Conservation (phyloP, 1,140 invertebrate species). For the Piezodorus guildinii region DNA sequence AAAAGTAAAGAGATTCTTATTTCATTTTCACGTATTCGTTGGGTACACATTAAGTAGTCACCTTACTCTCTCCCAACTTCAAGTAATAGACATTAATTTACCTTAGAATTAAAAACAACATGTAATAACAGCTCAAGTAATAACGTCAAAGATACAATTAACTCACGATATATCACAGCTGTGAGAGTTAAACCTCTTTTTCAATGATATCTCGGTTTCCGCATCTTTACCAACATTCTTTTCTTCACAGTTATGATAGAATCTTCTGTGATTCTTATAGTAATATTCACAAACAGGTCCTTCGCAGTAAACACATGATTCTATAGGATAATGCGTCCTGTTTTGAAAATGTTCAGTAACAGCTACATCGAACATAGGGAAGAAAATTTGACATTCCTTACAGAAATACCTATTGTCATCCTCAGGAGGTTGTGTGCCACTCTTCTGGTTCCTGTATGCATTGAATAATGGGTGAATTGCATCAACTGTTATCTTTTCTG, state of each 20-base stretch:
- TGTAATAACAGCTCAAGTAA: too few species aligned
- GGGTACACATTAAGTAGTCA: too few species aligned
- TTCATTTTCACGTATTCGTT: too few species aligned
- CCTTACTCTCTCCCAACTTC: too few species aligned
- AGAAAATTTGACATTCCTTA: conserved; percentile 14
- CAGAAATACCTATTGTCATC: conserved; percentile 18
- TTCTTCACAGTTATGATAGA: conserved; percentile 20
- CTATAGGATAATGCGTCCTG: conserved; percentile 15
- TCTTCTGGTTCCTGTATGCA: conserved; percentile 1
- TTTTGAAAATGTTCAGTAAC: conserved; percentile 19
- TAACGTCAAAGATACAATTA: too few species aligned
- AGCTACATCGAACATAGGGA: neutral
- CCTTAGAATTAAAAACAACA: too few species aligned
- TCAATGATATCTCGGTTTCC: too few species aligned
- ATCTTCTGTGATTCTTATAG: neutral
- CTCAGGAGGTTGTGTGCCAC: neutral
- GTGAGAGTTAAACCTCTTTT: too few species aligned
- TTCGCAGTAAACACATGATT: conserved; percentile 21
- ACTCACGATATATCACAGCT: too few species aligned
- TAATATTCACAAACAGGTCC: conserved; percentile 23
- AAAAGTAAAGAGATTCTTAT: too few species aligned
- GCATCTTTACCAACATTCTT: neutral
- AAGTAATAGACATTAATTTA: too few species aligned
- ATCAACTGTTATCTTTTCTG: conserved; percentile 10
- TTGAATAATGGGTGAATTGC: conserved; percentile 21